These are phyloP conservation scores for Darevskia nairensis DNA, from an alignment of 2,797 vertebrate genomes.

Conservation along the genomic window DNA sequence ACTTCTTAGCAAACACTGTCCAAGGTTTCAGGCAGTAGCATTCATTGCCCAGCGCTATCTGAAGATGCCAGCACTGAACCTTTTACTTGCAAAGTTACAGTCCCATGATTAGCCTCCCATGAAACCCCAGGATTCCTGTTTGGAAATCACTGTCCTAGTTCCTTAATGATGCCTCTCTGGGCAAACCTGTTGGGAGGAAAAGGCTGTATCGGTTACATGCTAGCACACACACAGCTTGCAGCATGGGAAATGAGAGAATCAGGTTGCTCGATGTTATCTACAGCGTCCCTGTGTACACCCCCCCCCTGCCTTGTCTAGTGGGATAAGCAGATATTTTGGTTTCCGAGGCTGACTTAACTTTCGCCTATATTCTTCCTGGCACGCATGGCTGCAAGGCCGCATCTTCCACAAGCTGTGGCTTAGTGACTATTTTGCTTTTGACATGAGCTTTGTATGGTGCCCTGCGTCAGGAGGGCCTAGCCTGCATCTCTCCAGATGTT, in stretches of 20 bases:
- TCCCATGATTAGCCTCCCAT: neutral
- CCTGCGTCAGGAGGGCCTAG: too few species aligned
- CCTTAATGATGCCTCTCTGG: neutral
- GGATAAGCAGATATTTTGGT: too few species aligned
- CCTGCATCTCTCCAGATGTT: too few species aligned
- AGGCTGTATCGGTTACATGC: neutral
- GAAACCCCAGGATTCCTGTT: neutral
- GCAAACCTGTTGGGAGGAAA: neutral
- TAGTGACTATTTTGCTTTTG: neutral
- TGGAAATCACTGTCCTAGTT: neutral
- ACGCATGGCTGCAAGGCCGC: neutral
- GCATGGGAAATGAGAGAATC: neutral
- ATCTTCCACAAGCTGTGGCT: neutral
- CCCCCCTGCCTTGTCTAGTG: neutral
- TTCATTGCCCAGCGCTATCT: neutral
- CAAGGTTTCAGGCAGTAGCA: neutral
- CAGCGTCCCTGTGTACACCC: neutral
- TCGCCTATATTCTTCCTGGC: neutral
- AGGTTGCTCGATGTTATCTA: neutral
- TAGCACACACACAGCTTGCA: neutral
- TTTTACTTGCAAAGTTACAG: neutral
- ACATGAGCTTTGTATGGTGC: too few species aligned
- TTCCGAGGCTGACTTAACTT: neutral
- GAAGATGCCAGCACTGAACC: neutral
- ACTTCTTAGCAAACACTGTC: too few species aligned